A percentile compares a stretch with the other conserved stretches of the same genome.
Conservation (phyloP, 2,888 invertebrate genomes). For the Leptura quadrifasciata region DNA sequence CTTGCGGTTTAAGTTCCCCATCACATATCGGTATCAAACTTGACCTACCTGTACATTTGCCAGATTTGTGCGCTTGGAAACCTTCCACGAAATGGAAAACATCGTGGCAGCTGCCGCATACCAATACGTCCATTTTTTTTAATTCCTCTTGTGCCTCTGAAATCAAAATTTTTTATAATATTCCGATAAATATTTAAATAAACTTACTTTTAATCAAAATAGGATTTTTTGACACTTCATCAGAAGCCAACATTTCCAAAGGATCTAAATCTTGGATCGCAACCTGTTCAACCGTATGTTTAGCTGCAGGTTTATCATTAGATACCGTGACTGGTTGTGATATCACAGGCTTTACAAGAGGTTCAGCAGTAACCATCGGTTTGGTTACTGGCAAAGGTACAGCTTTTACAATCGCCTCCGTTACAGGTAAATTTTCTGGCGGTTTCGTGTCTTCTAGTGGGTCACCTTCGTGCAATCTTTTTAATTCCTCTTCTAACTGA, state of each 20-base stretch:
- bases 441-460: constrained; percentile 5
- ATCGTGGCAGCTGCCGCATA: constrained; percentile 89
- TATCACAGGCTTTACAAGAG: background rate
- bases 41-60: constrained; percentile 77
- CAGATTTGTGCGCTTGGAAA: constrained; percentile 83
- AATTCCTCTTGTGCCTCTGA: constrained; percentile 86
- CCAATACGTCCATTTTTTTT: constrained; percentile 85
- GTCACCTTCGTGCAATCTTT: constrained; percentile 52
- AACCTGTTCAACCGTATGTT: constrained; percentile 7
- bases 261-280: constrained; percentile 48
- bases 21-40: constrained; percentile 79
- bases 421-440: background rate
- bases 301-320: background rate
- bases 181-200: constrained; percentile 14
- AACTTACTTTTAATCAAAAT: constrained; percentile 62
- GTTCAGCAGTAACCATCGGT: background rate
- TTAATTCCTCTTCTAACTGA: constrained; percentile 50
- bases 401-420: constrained; percentile 10
- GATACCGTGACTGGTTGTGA: background rate
- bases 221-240: constrained; percentile 61
- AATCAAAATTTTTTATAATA: constrained; percentile 55
- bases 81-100: constrained; percentile 88
- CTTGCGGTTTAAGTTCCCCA: constrained; percentile 87
- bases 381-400: too few species aligned
- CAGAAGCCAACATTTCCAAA: constrained; percentile 53